Base-by-base conservation (phyloP, 2,888 invertebrate genomes). In the Zaprionus lineosus region DNA sequence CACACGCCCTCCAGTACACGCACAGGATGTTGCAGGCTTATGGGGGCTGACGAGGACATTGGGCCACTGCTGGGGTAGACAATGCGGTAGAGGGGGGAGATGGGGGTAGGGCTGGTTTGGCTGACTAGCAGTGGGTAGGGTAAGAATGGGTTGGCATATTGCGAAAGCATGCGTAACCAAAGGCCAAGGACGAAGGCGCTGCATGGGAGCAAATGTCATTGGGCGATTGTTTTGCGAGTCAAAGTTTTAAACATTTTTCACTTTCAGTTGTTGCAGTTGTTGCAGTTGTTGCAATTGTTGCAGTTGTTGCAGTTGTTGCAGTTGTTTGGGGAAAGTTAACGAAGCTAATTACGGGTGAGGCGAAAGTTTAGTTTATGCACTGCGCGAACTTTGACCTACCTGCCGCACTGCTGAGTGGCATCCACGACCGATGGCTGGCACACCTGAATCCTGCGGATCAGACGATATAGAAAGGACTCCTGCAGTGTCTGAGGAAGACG, bases 391-490 rank as follows among this genome's bases (percentile, higher is more conserved):
- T 63, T 46, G 55, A 81, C 84, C 68, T 65, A 79, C 79, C 84
- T 84, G 75, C 18, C n/a, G n/a, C n/a, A n/a, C n/a, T n/a, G 52
- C 44, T 48, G 52, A 34, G 64, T 44, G 41, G 24, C 57, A 41
- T 62, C 62, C 56, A 71, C n/a, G 7, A 21, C 34, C 14, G 74
- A 58, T 60, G 83, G 84, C 67, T 83, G 62, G 83, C 81, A 81
- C 63, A 85, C 85, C 57, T 81, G 81, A 41, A 81, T 75, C 71
- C 56, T 79, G 36, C 74, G 81, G 52, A 81, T 57, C 8, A 81
- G 60, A 1, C 85, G 83, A 65, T 83, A 76, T 44, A 81, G 64
- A 52, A 81, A 85, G 3, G 76, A 68, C 29, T 81, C 76, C 40
- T 81, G 81, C 26, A 81, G 67, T 47, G 66, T 50, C 40, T 81